Evolutionary conservation across 2,113 vertebrate species (phyloP).

Genomic region (Campylomormyrus tamandua): DNA sequence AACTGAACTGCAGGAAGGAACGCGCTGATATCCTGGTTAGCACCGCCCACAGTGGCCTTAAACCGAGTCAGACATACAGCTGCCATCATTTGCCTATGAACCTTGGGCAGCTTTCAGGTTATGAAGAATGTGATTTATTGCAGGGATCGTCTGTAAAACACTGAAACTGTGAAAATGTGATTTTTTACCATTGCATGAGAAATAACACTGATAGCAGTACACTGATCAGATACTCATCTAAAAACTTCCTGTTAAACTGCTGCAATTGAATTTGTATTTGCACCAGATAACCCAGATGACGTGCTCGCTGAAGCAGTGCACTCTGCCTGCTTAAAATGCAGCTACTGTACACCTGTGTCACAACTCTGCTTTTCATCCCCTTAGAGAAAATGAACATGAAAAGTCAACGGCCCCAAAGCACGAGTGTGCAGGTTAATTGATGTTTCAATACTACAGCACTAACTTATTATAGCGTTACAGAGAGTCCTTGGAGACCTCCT

Average conservation of each 20-base stretch:
- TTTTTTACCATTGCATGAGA: not conserved
- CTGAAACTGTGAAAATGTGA: slow-evolving; percentile 32
- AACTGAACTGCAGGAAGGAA: slow-evolving; percentile 1
- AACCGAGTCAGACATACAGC: not conserved
- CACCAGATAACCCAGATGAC: not conserved
- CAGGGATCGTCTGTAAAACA: slow-evolving; percentile 39
- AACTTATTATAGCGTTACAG: not conserved
- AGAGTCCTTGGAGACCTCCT: not conserved
- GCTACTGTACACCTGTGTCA: not conserved
- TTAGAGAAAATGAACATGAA: not conserved
- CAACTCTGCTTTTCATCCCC: not conserved
- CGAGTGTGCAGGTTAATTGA: not conserved
- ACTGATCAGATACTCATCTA: not conserved
- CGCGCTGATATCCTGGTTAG: not conserved
- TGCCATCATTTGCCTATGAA: slow-evolving; percentile 33
- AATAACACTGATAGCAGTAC: not conserved
- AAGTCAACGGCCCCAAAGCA: not conserved
- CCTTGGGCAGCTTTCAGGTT: slow-evolving; percentile 39
- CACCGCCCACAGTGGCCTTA: not conserved
- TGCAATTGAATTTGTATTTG: not conserved
- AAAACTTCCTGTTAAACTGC: not conserved
- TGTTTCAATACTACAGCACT: not conserved
- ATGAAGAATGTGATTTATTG: slow-evolving; percentile 44
- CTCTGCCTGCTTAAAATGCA: not conserved
- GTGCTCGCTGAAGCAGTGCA: not conserved